These are phyloP conservation scores for Nephila pilipes DNA, from an alignment of 1,140 invertebrate genomes.

Conservation along the genomic window DNA sequence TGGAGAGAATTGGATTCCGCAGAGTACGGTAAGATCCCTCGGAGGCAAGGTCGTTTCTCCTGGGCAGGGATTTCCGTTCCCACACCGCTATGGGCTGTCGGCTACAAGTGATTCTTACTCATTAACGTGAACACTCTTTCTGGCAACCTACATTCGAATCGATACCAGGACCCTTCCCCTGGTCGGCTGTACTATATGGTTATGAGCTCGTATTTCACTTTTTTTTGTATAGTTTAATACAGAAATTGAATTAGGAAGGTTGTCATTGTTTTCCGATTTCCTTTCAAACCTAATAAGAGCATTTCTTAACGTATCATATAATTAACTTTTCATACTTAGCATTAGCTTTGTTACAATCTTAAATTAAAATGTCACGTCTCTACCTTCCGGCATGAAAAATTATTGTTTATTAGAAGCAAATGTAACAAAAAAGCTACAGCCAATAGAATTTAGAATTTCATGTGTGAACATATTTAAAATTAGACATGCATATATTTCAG, in stretches of 20 bases:
- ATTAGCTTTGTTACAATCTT: too few relatives aligned
- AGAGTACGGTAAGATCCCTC: constrained; percentile 53
- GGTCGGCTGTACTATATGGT: constrained; percentile 4
- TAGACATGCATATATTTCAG: too few relatives aligned
- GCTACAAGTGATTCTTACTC: constrained; percentile 68
- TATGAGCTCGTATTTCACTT: not conserved
- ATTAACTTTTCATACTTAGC: too few relatives aligned
- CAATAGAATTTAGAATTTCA: too few relatives aligned
- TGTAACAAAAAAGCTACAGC: too few relatives aligned
- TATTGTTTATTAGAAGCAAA: too few relatives aligned
- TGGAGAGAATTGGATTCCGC: not conserved
- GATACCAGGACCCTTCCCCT: constrained; percentile 33
- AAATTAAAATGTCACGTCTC: too few relatives aligned
- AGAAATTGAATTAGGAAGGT: not conserved
- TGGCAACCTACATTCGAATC: constrained; percentile 66
- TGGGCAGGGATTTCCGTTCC: constrained; percentile 62
- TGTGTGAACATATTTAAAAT: too few relatives aligned
- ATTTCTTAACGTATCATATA: too few relatives aligned
- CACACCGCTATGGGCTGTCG: constrained; percentile 44
- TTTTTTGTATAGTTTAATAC: not conserved
- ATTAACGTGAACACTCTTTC: constrained; percentile 67
- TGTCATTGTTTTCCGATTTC: not conserved
- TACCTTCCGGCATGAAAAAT: too few relatives aligned
- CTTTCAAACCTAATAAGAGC: not conserved
- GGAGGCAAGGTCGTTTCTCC: constrained; percentile 45